Base-by-base conservation (phyloP, 2,113 vertebrate genomes). In the Callocephalon fimbriatum region DNA sequence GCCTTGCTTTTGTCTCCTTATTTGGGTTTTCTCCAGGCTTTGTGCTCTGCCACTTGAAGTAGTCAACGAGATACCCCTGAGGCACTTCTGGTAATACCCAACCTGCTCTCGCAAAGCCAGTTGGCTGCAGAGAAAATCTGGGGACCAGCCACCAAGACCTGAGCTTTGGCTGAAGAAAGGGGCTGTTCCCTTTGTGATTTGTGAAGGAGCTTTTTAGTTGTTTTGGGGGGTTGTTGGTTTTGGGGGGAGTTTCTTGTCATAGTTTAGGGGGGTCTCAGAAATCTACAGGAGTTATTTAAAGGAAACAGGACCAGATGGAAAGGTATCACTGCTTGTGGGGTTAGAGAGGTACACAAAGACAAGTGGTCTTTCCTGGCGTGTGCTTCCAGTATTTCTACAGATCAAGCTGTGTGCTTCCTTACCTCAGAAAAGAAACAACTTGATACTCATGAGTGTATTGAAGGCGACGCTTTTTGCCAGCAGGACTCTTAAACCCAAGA, bases 401-500 rank as follows among this genome's bases (percentile, higher is more conserved):
- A 59, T 35, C 31, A 45, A 50, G 10, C 22, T 25, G 4, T 19
- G 26, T 27, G 17, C 37, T 61, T 59, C 16, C 95, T 98, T 96
- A 98, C 98, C 98, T 98, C 96, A 98, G 54, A 93, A 86, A 50
- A 98, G 92, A 73, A 98, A 58, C 81, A 98, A 23, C 79, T 97
- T 98, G 83, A 95, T 93, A 16, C 96, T 99, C 96, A 99, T 95
- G 91, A 99, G 96, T 15, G 98, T 90, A 35, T 99, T 99, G 95
- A 99, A 96, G 62, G 97, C 97, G 2, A 99, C 56, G 37, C 97
- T 98, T 95, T 99, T 99, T 62, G 98, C 54, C 83, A 99, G 98
- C 82, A 99, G 93, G 29, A 99, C 51, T 45, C 99, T 97, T 61
- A 99, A 97, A 22, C 97, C 98, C 59, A 98, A 58, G 37, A 99